These are phyloP conservation scores for Sebastes goodei DNA, from an alignment of 2,797 vertebrate genomes.

Conservation along the genomic window DNA sequence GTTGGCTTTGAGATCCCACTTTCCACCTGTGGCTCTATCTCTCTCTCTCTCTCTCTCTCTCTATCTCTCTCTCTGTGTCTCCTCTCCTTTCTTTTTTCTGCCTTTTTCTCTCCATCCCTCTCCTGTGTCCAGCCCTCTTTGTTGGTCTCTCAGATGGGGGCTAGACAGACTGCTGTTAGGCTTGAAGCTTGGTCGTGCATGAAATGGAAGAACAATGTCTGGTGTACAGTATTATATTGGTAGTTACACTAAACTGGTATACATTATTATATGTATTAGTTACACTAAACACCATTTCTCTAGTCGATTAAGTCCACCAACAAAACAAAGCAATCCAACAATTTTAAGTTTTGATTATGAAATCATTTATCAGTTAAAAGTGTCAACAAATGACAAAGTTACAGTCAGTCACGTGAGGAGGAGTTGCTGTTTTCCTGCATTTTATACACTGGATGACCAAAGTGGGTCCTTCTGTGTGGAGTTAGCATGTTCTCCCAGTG, in stretches of 20 bases:
- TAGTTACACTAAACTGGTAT: no score
- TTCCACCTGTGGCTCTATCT: background rate
- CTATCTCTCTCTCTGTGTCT: background rate
- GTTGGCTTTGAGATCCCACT: conserved; percentile 29
- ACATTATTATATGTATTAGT: background rate
- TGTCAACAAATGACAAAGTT: no score
- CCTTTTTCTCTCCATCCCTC: background rate
- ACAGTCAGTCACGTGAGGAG: no score
- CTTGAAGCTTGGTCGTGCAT: background rate
- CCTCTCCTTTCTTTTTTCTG: background rate
- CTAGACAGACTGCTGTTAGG: background rate
- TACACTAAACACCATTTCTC: background rate
- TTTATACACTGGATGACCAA: no score
- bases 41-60: background rate
- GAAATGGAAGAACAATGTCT: background rate
- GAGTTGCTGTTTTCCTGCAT: no score
- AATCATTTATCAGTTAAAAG: background rate
- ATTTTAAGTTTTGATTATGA: background rate
- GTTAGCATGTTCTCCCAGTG: no score
- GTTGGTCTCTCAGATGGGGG: background rate
- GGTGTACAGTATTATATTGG: no score
- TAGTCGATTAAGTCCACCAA: background rate
- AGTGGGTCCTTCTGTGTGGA: no score
- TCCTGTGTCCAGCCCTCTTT: background rate
- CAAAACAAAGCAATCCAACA: background rate